Conservation (phyloP, 2,113 vertebrate species). For the Acanthisitta chloris region DNA sequence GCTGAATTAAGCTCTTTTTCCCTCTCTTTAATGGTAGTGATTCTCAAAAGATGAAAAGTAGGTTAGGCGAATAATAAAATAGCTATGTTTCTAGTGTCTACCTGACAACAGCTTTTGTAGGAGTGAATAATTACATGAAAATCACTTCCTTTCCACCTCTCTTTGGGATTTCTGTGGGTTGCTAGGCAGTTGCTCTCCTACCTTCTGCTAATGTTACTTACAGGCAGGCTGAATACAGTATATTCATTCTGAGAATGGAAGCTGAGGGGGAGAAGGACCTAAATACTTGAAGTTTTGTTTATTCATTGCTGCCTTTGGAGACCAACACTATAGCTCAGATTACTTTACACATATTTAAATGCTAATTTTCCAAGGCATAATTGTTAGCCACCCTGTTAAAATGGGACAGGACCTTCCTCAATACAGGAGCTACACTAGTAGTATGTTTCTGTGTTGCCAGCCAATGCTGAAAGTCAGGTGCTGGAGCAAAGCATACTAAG, state of each 20-base stretch:
- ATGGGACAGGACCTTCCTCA: slow-evolving; percentile 45
- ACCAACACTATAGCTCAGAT: slow-evolving; percentile 26
- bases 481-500: not conserved
- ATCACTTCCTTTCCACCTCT: slow-evolving; percentile 81
- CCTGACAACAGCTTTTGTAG: slow-evolving; percentile 80
- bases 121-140: slow-evolving; percentile 82
- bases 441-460: slow-evolving; percentile 43
- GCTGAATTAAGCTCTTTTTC: slow-evolving; percentile 75
- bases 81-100: slow-evolving; percentile 81
- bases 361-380: slow-evolving; percentile 63
- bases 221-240: slow-evolving; percentile 65
- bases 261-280: slow-evolving; percentile 35
- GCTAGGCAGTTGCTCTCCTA: slow-evolving; percentile 72
- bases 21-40: slow-evolving; percentile 53
- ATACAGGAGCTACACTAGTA: not conserved
- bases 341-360: slow-evolving; percentile 71
- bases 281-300: slow-evolving; percentile 54
- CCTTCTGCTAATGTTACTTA: slow-evolving; percentile 74
- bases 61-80: slow-evolving; percentile 80
- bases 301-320: slow-evolving; percentile 59
- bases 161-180: slow-evolving; percentile 74
- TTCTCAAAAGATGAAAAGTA: slow-evolving; percentile 78
- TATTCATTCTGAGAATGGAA: slow-evolving; percentile 61
- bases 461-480: slow-evolving; percentile 5
- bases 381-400: slow-evolving; percentile 9